These are phyloP conservation scores for Sylvia borin DNA, from an alignment of 2,797 vertebrate species.

Conservation along the genomic window DNA sequence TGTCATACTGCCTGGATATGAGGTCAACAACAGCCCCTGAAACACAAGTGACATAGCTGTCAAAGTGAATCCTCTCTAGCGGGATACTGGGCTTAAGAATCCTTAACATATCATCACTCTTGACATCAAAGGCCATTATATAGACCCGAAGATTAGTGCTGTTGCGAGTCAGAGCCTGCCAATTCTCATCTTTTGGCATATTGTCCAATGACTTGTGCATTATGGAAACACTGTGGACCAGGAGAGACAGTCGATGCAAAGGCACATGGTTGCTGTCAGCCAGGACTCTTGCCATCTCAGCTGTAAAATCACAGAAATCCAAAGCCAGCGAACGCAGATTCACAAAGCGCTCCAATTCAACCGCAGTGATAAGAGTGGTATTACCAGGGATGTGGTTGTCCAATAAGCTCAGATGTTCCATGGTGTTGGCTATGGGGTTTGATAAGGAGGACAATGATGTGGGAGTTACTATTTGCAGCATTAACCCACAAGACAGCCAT, in stretches of 20 bases:
- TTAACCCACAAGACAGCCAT: constrained; percentile 95
- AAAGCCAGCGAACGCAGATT: constrained; percentile 91
- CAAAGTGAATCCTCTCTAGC: constrained; percentile 95
- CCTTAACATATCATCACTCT: constrained; percentile 91
- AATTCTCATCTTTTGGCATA: constrained; percentile 91
- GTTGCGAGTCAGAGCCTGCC: constrained; percentile 92
- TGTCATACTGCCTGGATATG: constrained; percentile 96
- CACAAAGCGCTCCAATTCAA: constrained; percentile 90
- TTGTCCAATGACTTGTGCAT: constrained; percentile 90
- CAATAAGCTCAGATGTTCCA: constrained; percentile 95
- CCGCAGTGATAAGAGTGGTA: constrained; percentile 85
- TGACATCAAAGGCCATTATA: constrained; percentile 94
- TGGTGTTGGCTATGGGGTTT: constrained; percentile 89
- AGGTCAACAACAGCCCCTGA: constrained; percentile 93
- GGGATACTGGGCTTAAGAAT: constrained; percentile 97
- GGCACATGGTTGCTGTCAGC: constrained; percentile 88
- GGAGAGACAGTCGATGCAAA: constrained; percentile 93
- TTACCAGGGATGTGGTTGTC: constrained; percentile 89
- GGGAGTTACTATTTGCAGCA: constrained; percentile 93
- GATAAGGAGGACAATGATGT: constrained; percentile 91
- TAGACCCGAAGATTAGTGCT: constrained; percentile 94
- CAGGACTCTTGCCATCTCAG: constrained; percentile 91
- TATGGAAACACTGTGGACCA: constrained; percentile 91
- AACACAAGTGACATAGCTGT: constrained; percentile 92
- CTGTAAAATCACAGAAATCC: constrained; percentile 96